Conservation (phyloP, 2,113 vertebrate species). For the Sceloporus undulatus region DNA sequence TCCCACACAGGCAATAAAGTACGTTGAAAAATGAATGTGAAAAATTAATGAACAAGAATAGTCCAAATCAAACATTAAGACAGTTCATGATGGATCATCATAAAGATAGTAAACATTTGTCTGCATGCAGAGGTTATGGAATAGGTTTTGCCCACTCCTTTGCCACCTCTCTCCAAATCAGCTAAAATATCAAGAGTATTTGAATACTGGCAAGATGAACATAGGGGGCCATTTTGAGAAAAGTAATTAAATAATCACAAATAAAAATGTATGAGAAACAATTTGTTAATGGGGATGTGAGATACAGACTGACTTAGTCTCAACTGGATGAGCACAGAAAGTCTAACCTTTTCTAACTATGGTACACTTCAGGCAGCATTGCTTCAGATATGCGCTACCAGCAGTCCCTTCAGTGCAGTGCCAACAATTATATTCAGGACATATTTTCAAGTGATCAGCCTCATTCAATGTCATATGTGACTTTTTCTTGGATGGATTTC, state of each 20-base stretch:
- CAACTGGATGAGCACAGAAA: constrained; percentile 35
- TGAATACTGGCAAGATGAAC: constrained; percentile 36
- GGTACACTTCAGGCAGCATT: constrained; percentile 32
- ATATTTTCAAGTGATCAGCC: constrained; percentile 16
- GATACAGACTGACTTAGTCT: constrained; percentile 23
- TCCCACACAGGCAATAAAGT: constrained; percentile 50
- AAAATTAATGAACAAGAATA: constrained; percentile 60
- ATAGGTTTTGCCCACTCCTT: constrained; percentile 1
- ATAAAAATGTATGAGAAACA: constrained; percentile 53
- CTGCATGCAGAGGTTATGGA: constrained; percentile 8
- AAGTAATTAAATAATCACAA: constrained; percentile 53
- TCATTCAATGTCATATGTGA: not conserved
- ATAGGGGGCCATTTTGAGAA: constrained; percentile 23
- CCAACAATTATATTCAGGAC: not conserved
- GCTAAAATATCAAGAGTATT: constrained; percentile 33
- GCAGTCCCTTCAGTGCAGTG: not conserved
- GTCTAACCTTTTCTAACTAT: constrained; percentile 33
- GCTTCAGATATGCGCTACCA: constrained; percentile 13
- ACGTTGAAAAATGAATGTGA: constrained; percentile 58
- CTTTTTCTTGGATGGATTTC: not conserved
- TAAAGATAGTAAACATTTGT: constrained; percentile 6
- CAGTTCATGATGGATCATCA: constrained; percentile 28
- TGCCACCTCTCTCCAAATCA: constrained; percentile 30
- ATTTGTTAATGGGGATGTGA: constrained; percentile 11
- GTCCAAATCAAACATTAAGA: constrained; percentile 41